Evolutionary conservation across 2,113 vertebrate species (phyloP).

Genomic region (Garra rufa): DNA sequence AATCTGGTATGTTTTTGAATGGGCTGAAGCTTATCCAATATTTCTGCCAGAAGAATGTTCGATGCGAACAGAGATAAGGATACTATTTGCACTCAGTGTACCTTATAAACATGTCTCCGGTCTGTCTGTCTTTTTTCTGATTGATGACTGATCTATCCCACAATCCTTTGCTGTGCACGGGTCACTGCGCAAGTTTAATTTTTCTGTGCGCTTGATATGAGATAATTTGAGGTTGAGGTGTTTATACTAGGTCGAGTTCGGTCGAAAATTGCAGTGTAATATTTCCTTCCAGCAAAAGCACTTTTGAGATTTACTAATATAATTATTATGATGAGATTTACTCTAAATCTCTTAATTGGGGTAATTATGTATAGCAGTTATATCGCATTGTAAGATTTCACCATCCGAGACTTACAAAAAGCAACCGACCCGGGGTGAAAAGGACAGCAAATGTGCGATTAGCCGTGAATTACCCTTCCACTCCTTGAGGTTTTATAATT

Average conservation of each 20-base stretch:
- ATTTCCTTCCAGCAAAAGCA: neutral
- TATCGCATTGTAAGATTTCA: neutral
- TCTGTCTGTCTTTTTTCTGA: neutral
- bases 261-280: neutral
- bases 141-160: neutral
- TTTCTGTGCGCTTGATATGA: neutral
- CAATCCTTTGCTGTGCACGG: neutral
- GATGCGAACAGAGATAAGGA: neutral
- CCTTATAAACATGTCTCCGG: neutral
- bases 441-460: neutral
- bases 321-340: neutral
- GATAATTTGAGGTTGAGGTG: neutral
- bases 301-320: neutral
- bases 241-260: neutral
- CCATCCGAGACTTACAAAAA: neutral
- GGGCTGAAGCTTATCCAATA: neutral
- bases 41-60: neutral
- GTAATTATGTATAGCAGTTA: neutral
- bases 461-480: slow-evolving; percentile 17
- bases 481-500: slow-evolving; percentile 23
- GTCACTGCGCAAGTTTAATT: neutral
- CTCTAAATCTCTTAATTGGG: neutral
- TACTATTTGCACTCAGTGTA: neutral
- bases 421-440: slow-evolving; percentile 1
- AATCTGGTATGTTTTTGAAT: neutral